These are phyloP conservation scores for Elgonia sp. DNA, from an alignment of 2,888 invertebrate species.

Conservation along the genomic window DNA sequence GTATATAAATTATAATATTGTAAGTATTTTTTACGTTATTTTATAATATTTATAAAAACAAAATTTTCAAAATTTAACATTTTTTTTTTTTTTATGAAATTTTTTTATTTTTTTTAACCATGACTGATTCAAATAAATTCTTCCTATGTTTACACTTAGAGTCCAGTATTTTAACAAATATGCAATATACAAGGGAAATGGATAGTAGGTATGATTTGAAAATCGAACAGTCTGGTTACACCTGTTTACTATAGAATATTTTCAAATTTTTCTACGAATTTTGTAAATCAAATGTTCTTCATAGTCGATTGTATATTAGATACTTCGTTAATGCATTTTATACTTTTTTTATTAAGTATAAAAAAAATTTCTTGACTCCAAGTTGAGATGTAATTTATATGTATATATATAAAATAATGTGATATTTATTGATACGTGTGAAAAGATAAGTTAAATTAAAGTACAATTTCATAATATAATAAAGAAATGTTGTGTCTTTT, in stretches of 20 bases:
- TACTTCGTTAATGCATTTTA: conserved; percentile 30
- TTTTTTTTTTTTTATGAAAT: too few species aligned
- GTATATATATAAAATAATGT: conserved; percentile 53
- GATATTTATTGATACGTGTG: conserved; percentile 54
- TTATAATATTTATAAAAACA: too few species aligned
- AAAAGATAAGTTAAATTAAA: conserved; percentile 41
- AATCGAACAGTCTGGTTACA: background rate
- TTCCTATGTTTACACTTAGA: conserved; percentile 38
- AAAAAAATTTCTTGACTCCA: conserved; percentile 18
- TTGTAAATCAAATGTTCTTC: conserved; percentile 1
- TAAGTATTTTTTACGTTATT: too few species aligned
- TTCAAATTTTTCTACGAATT: conserved; percentile 16
- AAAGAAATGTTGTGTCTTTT: background rate
- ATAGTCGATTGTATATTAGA: conserved; percentile 34
- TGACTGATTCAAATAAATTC: background rate
- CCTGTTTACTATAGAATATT: too few species aligned
- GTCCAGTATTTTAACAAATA: conserved; percentile 33
- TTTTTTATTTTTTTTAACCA: too few species aligned
- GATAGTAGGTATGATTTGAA: conserved; percentile 33
- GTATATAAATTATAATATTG: too few species aligned
- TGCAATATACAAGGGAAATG: conserved; percentile 21
- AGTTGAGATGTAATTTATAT: conserved; percentile 46
- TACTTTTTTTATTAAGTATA: conserved; percentile 48
- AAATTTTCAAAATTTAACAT: too few species aligned
- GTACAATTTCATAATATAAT: conserved; percentile 27